Evolutionary conservation across 2,113 vertebrate species (phyloP).

Genomic region (Lepidothrix coronata): DNA sequence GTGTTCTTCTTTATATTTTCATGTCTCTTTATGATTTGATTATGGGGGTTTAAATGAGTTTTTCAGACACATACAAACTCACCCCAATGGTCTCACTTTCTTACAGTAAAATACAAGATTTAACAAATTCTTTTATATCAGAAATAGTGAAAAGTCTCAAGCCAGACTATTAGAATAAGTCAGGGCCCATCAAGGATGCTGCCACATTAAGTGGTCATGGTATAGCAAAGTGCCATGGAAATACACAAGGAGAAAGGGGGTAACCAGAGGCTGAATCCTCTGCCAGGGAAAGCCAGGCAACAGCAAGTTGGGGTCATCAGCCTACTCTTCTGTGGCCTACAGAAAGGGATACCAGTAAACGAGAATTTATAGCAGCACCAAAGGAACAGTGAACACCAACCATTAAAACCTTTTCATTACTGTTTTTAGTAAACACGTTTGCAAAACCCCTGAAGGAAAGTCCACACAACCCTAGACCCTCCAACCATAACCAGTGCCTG

Average conservation of each 20-base stretch:
- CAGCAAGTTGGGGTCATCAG: background rate
- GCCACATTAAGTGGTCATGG: background rate
- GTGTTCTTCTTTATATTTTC: background rate
- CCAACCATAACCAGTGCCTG: background rate
- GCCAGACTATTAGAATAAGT: background rate
- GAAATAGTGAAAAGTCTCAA: background rate
- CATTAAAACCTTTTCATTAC: background rate
- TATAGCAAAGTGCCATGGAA: background rate
- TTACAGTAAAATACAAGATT: background rate
- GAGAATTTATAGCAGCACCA: background rate
- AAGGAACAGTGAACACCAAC: background rate
- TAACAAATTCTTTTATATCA: background rate
- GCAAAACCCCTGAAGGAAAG: background rate
- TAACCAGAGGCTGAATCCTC: background rate
- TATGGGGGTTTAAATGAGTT: background rate
- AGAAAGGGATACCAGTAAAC: background rate
- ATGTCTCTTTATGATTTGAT: background rate
- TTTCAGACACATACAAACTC: background rate
- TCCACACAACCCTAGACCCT: background rate
- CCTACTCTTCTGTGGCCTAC: background rate
- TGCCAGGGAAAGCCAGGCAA: background rate
- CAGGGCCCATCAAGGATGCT: background rate
- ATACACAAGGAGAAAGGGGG: background rate
- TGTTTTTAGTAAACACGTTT: background rate
- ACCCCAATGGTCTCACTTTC: background rate